Evolutionary conservation across 2,888 invertebrate genomes (phyloP).

Genomic region (Malacosoma neustria): DNA sequence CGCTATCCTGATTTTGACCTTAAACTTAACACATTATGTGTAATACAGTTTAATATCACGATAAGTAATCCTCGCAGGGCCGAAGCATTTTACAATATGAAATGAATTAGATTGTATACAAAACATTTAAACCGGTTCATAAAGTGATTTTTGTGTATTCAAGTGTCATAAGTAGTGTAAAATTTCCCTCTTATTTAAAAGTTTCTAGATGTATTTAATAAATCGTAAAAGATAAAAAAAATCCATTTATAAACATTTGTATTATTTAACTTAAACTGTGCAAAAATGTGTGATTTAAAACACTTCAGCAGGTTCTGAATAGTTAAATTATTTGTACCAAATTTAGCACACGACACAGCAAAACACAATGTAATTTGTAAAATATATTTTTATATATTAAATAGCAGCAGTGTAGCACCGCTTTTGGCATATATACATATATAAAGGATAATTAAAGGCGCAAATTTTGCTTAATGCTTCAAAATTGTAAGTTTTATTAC

Average conservation of each 20-base stretch:
- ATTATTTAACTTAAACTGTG: too few species aligned
- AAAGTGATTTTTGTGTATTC: neutral
- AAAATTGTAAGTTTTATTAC: slow-evolving; percentile 43
- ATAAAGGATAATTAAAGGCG: slow-evolving; percentile 24
- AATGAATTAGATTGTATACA: too few species aligned
- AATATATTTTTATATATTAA: slow-evolving; percentile 39
- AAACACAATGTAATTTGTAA: slow-evolving; percentile 67
- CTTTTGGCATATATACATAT: slow-evolving; percentile 47
- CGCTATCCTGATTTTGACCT: slow-evolving; percentile 51
- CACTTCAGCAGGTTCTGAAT: slow-evolving; percentile 60
- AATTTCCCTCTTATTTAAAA: too few species aligned
- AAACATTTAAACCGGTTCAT: neutral
- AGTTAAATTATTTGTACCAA: slow-evolving; percentile 52
- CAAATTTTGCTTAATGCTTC: slow-evolving; percentile 46
- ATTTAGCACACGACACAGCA: slow-evolving; percentile 61
- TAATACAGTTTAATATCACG: slow-evolving; percentile 18
- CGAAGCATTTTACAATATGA: neutral
- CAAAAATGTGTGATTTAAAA: slow-evolving; percentile 37
- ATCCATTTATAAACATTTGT: too few species aligned
- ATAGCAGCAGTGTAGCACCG: slow-evolving; percentile 48
- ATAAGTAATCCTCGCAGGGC: neutral
- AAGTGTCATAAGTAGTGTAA: too few species aligned
- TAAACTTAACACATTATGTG: slow-evolving; percentile 46
- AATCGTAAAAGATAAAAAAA: too few species aligned
- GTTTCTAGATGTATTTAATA: too few species aligned